Evolutionary conservation across 1,140 invertebrate genomes (phyloP).

Genomic region (Drosophila yakuba): DNA sequence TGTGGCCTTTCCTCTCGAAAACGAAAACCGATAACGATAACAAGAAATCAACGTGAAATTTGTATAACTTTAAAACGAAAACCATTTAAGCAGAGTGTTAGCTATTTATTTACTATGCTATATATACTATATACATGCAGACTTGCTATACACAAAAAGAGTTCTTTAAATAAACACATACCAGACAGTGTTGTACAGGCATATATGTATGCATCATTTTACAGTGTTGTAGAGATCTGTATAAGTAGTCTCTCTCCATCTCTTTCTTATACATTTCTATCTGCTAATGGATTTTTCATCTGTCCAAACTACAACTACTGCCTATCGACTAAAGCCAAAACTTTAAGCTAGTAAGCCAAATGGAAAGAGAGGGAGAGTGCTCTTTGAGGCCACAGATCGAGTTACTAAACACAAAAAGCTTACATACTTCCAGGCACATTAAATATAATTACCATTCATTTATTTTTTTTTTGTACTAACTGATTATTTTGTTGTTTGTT

Average conservation of each 20-base stretch:
- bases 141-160: conserved; percentile 18
- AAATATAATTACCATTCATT: background rate
- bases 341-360: conserved; percentile 23
- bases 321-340: conserved; percentile 28
- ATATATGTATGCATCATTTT: background rate
- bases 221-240: background rate
- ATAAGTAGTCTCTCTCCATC: background rate
- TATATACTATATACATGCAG: conserved; percentile 23
- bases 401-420: background rate
- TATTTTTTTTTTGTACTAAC: too few species aligned
- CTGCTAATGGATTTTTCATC: conserved; percentile 2
- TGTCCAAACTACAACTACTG: conserved; percentile 53
- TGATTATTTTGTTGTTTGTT: background rate
- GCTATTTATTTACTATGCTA: conserved; percentile 55
- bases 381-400: background rate
- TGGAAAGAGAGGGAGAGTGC: background rate
- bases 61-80: conserved; percentile 41
- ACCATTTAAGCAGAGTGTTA: conserved; percentile 45
- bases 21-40: conserved; percentile 27
- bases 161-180: conserved; percentile 7
- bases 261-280: background rate
- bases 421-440: background rate
- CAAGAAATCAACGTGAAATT: conserved; percentile 33
- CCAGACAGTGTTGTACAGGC: background rate
- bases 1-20: conserved; percentile 73